phyloP scores from a whole-genome alignment of 2,888 invertebrate species.

The Polyploca ridens region DNA sequence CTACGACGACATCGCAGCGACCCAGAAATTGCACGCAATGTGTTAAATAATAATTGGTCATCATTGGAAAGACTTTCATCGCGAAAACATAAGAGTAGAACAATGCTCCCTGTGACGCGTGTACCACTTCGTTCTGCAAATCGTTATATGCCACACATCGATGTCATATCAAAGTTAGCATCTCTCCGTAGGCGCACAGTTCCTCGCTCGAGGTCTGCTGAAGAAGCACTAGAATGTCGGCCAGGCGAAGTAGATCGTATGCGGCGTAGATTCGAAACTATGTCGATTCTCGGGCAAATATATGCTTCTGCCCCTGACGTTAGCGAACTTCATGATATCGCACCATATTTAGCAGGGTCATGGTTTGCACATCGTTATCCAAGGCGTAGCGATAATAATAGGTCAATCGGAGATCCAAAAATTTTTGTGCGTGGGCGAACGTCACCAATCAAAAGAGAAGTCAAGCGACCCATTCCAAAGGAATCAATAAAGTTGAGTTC shows the following conservation, averaged over 20 bases:
- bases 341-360: constrained; percentile 90
- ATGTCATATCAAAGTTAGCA: constrained; percentile 95
- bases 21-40: constrained; percentile 88
- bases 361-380: constrained; percentile 94
- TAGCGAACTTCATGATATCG: constrained; percentile 90
- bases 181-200: constrained; percentile 81
- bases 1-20: constrained; percentile 90
- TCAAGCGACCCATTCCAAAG: constrained; percentile 62
- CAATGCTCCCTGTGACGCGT: constrained; percentile 87
- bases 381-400: constrained; percentile 87
- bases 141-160: constrained; percentile 94
- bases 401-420: constrained; percentile 82
- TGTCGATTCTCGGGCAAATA: constrained; percentile 90
- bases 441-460: constrained; percentile 73
- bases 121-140: constrained; percentile 87
- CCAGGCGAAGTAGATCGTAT: constrained; percentile 90
- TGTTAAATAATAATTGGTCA: constrained; percentile 78
- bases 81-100: constrained; percentile 56
- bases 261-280: constrained; percentile 88
- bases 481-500: constrained; percentile 78
- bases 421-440: constrained; percentile 56
- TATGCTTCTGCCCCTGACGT: constrained; percentile 93
- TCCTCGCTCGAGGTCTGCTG: constrained; percentile 78
- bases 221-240: constrained; percentile 80
- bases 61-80: constrained; percentile 71